These are phyloP conservation scores for Turritopsis dohrnii DNA, from an alignment of 30 jellyfish, hydroid and myxozoan species.

Conservation along the genomic window DNA sequence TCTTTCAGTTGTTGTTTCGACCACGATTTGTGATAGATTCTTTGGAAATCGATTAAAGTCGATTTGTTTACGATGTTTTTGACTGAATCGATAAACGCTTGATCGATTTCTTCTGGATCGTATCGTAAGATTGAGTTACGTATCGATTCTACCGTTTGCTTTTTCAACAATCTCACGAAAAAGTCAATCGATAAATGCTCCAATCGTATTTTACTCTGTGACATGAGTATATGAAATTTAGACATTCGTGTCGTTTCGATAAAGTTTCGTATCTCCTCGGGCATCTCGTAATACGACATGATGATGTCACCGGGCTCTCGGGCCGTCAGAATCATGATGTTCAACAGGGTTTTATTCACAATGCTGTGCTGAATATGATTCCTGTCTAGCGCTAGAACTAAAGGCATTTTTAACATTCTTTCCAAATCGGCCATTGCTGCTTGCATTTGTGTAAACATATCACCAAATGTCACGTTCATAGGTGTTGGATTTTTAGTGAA, in stretches of 20 bases:
- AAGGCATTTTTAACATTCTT: slow-evolving; percentile 11
- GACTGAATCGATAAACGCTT: not conserved
- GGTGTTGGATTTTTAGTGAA: slow-evolving; percentile 2
- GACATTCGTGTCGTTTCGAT: slow-evolving; percentile 22
- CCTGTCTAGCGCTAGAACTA: slow-evolving; percentile 16
- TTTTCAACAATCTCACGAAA: slow-evolving; percentile 3
- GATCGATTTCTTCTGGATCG: slow-evolving; percentile 3
- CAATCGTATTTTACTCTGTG: slow-evolving; percentile 8
- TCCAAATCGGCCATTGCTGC: slow-evolving; percentile 5
- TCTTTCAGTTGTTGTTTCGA: not conserved
- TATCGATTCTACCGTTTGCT: slow-evolving; percentile 13
- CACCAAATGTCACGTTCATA: slow-evolving; percentile 17
- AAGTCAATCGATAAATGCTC: slow-evolving; percentile 32
- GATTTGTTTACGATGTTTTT: not conserved
- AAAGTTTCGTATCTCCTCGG: slow-evolving; percentile 10
- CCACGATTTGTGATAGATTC: slow-evolving; percentile 33
- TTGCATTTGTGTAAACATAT: slow-evolving; percentile 4
- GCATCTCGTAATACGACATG: slow-evolving; percentile 17
- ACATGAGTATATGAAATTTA: slow-evolving; percentile 1
- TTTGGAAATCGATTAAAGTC: slow-evolving; percentile 19
- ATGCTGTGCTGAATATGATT: slow-evolving; percentile 16
- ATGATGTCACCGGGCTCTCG: slow-evolving; percentile 25
- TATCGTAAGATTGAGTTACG: not conserved
- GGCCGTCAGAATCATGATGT: slow-evolving; percentile 7
- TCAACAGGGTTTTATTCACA: slow-evolving; percentile 22